These are phyloP conservation scores for Myripristis murdjan DNA, from an alignment of 2,797 vertebrate species.

Conservation along the genomic window DNA sequence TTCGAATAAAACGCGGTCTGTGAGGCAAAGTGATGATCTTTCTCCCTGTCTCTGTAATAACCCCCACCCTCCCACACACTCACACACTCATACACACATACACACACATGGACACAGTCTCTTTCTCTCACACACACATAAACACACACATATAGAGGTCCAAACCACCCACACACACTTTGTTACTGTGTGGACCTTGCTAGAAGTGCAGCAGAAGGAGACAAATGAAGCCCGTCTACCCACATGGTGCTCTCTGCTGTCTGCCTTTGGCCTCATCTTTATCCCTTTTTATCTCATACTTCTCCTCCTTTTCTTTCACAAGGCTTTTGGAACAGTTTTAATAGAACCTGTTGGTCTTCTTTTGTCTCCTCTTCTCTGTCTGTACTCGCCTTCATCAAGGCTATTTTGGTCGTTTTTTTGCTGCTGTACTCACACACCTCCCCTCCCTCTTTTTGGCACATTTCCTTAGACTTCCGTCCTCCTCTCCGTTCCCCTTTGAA, in stretches of 20 bases:
- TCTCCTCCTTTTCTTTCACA: conserved; percentile 1
- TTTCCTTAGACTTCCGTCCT: neutral
- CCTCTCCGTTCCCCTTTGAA: neutral
- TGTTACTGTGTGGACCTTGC: conserved; percentile 47
- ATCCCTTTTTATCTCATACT: conserved; percentile 32
- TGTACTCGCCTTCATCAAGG: neutral
- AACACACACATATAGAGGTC: too few species aligned
- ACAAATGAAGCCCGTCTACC: conserved; percentile 68
- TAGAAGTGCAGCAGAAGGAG: conserved; percentile 56
- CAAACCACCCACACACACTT: conserved; percentile 6
- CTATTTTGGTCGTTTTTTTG: neutral
- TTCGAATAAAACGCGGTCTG: conserved; percentile 52
- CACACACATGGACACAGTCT: too few species aligned
- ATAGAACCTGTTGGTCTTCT: conserved; percentile 11
- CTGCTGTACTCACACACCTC: neutral
- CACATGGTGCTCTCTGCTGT: conserved; percentile 56
- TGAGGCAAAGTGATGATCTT: conserved; percentile 13
- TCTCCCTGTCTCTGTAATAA: too few species aligned
- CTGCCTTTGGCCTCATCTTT: conserved; percentile 30
- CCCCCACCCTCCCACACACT: too few species aligned
- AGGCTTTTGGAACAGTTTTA: conserved; percentile 12
- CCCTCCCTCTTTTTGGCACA: neutral
- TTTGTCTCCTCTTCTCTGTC: conserved; percentile 21
- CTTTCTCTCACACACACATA: too few species aligned
- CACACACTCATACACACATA: too few species aligned